A percentile compares a stretch with the other conserved stretches of the same genome.
These are phyloP conservation scores for Heliothis virescens DNA, from an alignment of 1,140 invertebrate genomes.

Conservation along the genomic window DNA sequence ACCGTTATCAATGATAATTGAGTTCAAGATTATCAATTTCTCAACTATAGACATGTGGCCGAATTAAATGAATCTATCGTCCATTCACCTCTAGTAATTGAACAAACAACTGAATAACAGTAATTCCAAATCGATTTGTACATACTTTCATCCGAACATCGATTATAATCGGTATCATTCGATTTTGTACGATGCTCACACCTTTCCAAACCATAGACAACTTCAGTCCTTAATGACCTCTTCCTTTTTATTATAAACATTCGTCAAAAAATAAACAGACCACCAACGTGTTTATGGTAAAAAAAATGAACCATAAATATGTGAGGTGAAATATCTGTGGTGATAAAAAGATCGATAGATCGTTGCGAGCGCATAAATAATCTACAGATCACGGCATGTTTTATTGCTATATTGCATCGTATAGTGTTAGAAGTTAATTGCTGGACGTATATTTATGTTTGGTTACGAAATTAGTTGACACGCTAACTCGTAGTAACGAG, in stretches of 20 bases:
- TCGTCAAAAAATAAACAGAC: slow-evolving; percentile 42
- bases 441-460: neutral
- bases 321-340: slow-evolving; percentile 43
- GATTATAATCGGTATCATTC: slow-evolving; percentile 5
- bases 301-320: slow-evolving; percentile 55
- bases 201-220: slow-evolving; percentile 3
- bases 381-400: slow-evolving; percentile 58
- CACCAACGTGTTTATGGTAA: slow-evolving; percentile 56
- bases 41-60: neutral
- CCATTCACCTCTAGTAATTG: neutral
- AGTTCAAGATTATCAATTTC: neutral
- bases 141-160: slow-evolving; percentile 22
- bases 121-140: slow-evolving; percentile 4
- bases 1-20: neutral
- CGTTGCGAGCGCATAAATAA: slow-evolving; percentile 49
- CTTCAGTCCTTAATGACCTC: slow-evolving; percentile 49
- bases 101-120: neutral
- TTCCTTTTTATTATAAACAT: slow-evolving; percentile 28
- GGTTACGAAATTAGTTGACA: slow-evolving; percentile 11
- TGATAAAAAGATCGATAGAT: slow-evolving; percentile 54
- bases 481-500: neutral
- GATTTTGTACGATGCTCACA: slow-evolving; percentile 14
- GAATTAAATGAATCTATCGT: neutral
- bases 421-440: slow-evolving; percentile 30
- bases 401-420: slow-evolving; percentile 58